phyloP scores from a whole-genome alignment of 2,113 vertebrate genomes.

The Dolichallabes microphthalmus region DNA sequence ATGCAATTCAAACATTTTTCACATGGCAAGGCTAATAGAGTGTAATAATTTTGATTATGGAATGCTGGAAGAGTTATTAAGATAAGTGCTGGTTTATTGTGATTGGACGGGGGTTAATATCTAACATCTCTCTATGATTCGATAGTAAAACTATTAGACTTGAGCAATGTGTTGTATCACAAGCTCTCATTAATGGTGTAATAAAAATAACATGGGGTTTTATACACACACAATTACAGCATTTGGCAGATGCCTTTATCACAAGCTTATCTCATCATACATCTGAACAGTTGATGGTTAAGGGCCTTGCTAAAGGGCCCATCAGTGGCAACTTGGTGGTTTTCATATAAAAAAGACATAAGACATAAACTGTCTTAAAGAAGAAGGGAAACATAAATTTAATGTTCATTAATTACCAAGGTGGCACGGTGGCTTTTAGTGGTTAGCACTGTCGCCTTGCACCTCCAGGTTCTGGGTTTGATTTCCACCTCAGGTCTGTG shows the following conservation, averaged over 20 bases:
- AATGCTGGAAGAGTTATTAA: not conserved
- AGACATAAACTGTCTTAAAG: not conserved
- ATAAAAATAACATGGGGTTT: not conserved
- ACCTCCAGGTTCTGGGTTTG: too few relatives aligned
- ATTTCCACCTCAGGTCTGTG: too few relatives aligned
- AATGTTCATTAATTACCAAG: not conserved
- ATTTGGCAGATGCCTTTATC: too few relatives aligned
- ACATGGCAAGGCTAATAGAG: not conserved
- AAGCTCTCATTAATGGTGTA: not conserved
- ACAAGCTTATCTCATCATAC: too few relatives aligned
- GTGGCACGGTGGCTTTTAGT: too few relatives aligned
- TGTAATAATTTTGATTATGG: not conserved
- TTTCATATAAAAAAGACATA: too few relatives aligned
- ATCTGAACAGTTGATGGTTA: too few relatives aligned
- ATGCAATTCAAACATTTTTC: not conserved
- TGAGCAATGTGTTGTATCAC: not conserved
- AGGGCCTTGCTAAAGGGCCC: too few relatives aligned
- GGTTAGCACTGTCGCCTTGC: too few relatives aligned
- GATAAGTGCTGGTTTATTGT: not conserved
- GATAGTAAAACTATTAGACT: not conserved
- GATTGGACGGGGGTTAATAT: not conserved
- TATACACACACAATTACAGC: not conserved
- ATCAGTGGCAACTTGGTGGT: too few relatives aligned
- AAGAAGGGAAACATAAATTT: not conserved
- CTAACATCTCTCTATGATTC: not conserved